Conservation (phyloP, 2,797 vertebrate genomes). For the Crenichthys baileyi region DNA sequence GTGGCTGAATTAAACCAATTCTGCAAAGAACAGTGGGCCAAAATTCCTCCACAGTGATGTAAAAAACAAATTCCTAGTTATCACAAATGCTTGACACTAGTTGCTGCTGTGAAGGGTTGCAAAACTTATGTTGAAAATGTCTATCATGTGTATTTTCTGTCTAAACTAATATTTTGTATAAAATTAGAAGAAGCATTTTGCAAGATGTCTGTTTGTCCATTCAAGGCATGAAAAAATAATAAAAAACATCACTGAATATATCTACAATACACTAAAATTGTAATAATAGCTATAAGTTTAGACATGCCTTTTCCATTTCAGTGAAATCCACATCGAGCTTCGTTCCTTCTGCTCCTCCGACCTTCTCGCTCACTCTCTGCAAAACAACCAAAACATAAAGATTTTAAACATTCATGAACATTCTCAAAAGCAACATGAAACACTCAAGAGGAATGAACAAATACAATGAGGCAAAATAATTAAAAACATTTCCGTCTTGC, state of each 20-base stretch:
- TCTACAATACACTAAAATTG: too few relatives aligned
- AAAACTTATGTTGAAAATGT: too few relatives aligned
- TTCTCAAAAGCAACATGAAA: not conserved
- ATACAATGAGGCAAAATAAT: not conserved
- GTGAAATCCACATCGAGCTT: constrained; percentile 93
- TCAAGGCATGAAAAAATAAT: not conserved
- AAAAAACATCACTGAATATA: not conserved
- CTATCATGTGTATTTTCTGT: not conserved
- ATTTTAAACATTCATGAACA: not conserved
- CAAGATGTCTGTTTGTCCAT: not conserved
- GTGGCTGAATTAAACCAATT: too few relatives aligned
- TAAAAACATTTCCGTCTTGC: not conserved
- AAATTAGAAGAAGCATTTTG: not conserved
- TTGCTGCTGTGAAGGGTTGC: too few relatives aligned
- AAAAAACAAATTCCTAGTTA: not conserved
- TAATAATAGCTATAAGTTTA: not conserved
- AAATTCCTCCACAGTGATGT: not conserved
- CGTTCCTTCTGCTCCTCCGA: constrained; percentile 95
- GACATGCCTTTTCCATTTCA: constrained; percentile 93
- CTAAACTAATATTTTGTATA: not conserved
- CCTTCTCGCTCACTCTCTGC: constrained; percentile 97
- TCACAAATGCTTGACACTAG: not conserved
- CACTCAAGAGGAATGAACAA: not conserved
- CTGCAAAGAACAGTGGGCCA: too few relatives aligned
- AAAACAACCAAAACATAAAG: constrained; percentile 18